Base-by-base conservation (phyloP, 2,888 invertebrate species). In the Cyclophora albipunctata region DNA sequence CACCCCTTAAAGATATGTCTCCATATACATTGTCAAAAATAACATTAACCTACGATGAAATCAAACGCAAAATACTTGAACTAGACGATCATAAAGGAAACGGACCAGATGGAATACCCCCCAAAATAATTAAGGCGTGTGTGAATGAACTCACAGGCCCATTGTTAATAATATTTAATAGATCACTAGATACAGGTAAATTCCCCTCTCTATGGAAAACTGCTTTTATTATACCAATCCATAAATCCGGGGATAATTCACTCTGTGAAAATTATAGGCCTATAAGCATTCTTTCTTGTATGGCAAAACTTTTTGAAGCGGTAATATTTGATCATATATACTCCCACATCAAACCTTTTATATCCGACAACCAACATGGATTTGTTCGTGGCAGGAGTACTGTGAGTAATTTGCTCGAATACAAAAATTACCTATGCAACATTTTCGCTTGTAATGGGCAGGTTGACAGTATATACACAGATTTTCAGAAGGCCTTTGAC, bases 191-290 rank as follows among this genome's bases (percentile, higher is more conserved):
- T 0, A 41, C 42, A 0, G 59, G 57, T 5, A 20, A 51, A 6
- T 59, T 59, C 40, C 62, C 59, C 0, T 5, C 35, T 0, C 5
- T 2, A 1, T 60, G 57, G 58, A 60, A 60, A 45, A 41, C n/a
- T 3, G 53, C 57, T 5, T 48, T 49, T n/a, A 46, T 60, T 0
- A 47, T 55, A n/a, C 55, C 60, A 3, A 52, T 58, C 3, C 41
- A 45, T 34, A 60, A 60, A 43, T 48, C 49, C 5, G 60, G 56
- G 3, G 52, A 58, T 35, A 45, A 45, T 34, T 5, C 47, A 43
- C 7, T 35, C 5, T 43, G 52, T 54, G 34, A 48, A 5, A 48
- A 60, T 42, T 50, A 58, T 50, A 41, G 56, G 42, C 51, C 49
- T 6, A 47, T 47, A 35, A 43, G 42, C 34, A 51, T 54, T 35